A percentile compares a stretch with the other conserved stretches of the same genome.
phyloP scores from a whole-genome alignment of 2,888 invertebrate species.

The Lasioglossum leucozonium region DNA sequence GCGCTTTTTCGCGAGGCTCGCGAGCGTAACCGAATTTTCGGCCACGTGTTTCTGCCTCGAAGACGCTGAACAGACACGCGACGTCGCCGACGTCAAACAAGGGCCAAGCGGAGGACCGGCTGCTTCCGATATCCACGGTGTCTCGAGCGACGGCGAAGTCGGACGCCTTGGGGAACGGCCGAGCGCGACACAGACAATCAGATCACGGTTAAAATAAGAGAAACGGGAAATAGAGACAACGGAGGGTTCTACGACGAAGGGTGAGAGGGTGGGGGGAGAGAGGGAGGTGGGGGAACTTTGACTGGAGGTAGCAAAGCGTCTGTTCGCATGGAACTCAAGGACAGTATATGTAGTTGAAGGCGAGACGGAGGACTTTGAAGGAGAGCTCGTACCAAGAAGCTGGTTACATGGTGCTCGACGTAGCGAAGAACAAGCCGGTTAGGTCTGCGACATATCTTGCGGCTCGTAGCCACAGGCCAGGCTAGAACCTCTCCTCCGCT shows the following conservation, averaged over 20 bases:
- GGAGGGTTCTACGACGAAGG: not conserved
- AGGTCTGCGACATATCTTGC: conserved; percentile 66
- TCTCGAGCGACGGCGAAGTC: conserved; percentile 61
- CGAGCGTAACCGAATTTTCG: not conserved
- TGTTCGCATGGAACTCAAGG: conserved; percentile 71
- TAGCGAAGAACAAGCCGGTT: conserved; percentile 64
- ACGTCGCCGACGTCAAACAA: not conserved
- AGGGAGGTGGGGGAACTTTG: conserved; percentile 49
- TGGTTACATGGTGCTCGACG: conserved; percentile 64
- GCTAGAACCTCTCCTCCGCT: conserved; percentile 39
- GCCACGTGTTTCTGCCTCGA: not conserved
- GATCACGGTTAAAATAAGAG: conserved; percentile 36
- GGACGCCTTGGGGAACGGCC: conserved; percentile 22
- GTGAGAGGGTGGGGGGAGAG: conserved; percentile 37
- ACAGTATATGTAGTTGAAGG: conserved; percentile 42
- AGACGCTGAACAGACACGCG: not conserved
- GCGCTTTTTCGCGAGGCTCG: not conserved
- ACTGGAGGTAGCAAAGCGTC: conserved; percentile 63
- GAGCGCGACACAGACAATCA: conserved; percentile 1
- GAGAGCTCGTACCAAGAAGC: conserved; percentile 33
- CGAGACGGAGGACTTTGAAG: conserved; percentile 62
- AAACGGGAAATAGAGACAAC: conserved; percentile 16
- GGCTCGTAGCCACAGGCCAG: conserved; percentile 62
- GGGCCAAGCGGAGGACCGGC: not conserved
- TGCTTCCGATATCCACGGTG: conserved; percentile 40